Percentiles rank a stretch among this genome's conserved stretches.
Evolutionary conservation across 2,888 invertebrate species (phyloP).

Genomic region (Falcaria lacertinaria): DNA sequence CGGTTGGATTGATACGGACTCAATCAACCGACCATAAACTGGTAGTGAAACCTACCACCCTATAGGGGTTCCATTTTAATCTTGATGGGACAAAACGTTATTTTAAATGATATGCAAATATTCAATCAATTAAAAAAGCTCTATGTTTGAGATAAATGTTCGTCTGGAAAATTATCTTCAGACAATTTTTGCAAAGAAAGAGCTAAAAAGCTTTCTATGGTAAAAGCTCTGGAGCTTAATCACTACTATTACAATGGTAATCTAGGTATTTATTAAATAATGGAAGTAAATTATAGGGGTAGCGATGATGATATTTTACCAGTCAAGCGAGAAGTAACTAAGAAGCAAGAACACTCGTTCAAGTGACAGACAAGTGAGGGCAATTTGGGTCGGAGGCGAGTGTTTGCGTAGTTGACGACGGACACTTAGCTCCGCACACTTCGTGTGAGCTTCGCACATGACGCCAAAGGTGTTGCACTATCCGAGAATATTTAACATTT

Average conservation of each 20-base stretch:
- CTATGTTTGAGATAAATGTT: too few species aligned
- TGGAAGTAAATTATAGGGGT: conserved; percentile 31
- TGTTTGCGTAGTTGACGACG: conserved; percentile 45
- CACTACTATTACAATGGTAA: background rate
- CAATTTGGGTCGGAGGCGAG: conserved; percentile 51
- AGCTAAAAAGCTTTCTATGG: too few species aligned
- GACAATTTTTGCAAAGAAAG: too few species aligned
- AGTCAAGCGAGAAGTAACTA: conserved; percentile 50
- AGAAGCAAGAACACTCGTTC: conserved; percentile 33
- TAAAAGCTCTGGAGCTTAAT: too few species aligned
- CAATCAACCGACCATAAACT: background rate
- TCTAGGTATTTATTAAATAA: conserved; percentile 14
- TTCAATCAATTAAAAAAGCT: too few species aligned
- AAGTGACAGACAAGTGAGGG: conserved; percentile 53
- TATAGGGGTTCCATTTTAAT: background rate
- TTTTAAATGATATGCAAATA: too few species aligned
- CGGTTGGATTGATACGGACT: background rate
- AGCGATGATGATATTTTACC: conserved; percentile 42
- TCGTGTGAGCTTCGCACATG: background rate
- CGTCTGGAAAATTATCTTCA: too few species aligned
- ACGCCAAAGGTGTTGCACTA: too few species aligned
- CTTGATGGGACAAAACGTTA: background rate
- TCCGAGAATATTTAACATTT: too few species aligned
- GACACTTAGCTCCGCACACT: conserved; percentile 16
- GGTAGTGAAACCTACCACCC: background rate